These are phyloP conservation scores for Nematolebias whitei DNA, from an alignment of 2,113 vertebrate species.

Conservation along the genomic window DNA sequence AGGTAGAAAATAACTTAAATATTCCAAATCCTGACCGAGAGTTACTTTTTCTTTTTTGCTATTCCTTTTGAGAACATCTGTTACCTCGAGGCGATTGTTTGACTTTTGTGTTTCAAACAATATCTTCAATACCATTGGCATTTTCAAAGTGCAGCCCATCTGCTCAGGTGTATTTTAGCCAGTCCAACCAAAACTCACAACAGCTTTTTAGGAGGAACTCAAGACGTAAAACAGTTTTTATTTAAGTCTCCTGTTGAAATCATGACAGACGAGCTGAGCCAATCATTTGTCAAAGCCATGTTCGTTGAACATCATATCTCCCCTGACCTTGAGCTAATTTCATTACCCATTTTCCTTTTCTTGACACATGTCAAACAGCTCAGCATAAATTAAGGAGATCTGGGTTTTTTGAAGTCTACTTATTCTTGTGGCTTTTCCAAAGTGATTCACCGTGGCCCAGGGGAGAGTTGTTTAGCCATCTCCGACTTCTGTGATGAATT, in stretches of 20 bases:
- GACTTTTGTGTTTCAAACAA: constrained; percentile 28
- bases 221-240: background rate
- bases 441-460: constrained; percentile 37
- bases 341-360: constrained; percentile 18
- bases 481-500: constrained; percentile 50
- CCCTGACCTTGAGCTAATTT: constrained; percentile 47
- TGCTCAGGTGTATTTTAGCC: constrained; percentile 7
- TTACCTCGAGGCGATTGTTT: constrained; percentile 11
- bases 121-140: constrained; percentile 43
- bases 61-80: constrained; percentile 31
- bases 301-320: constrained; percentile 23
- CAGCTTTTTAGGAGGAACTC: background rate
- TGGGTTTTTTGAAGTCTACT: constrained; percentile 20
- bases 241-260: background rate
- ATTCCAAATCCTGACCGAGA: too few species aligned
- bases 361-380: constrained; percentile 34
- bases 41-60: background rate
- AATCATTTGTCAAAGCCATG: constrained; percentile 11
- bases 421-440: constrained; percentile 53
- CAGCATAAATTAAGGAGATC: constrained; percentile 39
- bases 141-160: constrained; percentile 43
- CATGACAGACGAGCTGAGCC: constrained; percentile 3
- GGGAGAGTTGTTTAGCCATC: constrained; percentile 38
- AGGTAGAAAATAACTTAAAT: too few species aligned
- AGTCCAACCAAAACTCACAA: constrained; percentile 12